Conservation (phyloP, 2,113 vertebrate species). For the Conger conger region DNA sequence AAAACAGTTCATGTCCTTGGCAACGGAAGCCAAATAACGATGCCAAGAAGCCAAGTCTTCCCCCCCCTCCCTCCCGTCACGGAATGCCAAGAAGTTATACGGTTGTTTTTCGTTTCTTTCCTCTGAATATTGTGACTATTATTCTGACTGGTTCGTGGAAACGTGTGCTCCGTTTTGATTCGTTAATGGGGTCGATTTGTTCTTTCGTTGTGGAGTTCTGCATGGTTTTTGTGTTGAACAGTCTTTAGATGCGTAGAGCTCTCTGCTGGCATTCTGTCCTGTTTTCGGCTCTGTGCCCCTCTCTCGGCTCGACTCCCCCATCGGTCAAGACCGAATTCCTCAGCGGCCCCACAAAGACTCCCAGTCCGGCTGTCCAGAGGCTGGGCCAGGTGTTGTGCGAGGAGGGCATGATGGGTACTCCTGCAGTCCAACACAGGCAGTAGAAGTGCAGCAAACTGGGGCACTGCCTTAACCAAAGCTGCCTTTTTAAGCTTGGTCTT, state of each 20-base stretch:
- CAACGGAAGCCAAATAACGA: not conserved
- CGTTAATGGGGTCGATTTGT: not conserved
- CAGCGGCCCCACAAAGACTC: not conserved
- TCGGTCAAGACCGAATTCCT: not conserved
- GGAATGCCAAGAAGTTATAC: constrained; percentile 13
- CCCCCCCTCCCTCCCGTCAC: not conserved
- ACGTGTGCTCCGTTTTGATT: not conserved
- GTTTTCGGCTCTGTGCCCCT: not conserved
- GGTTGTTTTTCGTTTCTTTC: not conserved
- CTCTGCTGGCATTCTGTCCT: not conserved
- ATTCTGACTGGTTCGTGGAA: constrained; percentile 12
- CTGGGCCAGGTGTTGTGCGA: not conserved
- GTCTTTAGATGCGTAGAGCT: constrained; percentile 15
- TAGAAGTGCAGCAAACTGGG: not conserved
- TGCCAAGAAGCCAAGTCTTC: constrained; percentile 17
- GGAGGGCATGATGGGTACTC: not conserved
- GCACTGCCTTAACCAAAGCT: not conserved
- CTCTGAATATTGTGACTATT: constrained; percentile 1
- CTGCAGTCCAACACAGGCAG: not conserved
- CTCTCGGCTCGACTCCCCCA: no score
- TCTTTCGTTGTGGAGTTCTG: constrained; percentile 12
- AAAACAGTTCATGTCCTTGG: not conserved
- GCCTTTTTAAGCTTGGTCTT: not conserved
- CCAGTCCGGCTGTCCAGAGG: not conserved
- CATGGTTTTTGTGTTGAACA: constrained; percentile 24